Evolutionary conservation across 2,888 invertebrate genomes (phyloP).

Genomic region (Bedellia somnulentella): DNA sequence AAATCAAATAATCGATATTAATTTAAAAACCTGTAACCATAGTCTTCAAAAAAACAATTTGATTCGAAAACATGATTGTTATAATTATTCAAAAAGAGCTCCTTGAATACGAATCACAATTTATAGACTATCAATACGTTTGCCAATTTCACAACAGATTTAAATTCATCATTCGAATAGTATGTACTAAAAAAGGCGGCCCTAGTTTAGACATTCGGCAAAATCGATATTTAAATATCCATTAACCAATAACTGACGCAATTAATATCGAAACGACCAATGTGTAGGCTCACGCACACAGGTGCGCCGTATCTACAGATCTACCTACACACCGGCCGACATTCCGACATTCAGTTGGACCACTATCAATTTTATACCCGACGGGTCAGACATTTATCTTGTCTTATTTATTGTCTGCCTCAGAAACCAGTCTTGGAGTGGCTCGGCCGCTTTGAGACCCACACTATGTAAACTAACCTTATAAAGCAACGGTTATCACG

Average conservation of each 20-base stretch:
- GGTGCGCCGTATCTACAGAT: conserved; percentile 1
- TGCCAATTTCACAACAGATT: no score
- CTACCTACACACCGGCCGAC: conserved; percentile 14
- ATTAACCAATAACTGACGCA: conserved; percentile 1
- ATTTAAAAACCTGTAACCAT: no score
- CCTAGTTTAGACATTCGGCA: no score
- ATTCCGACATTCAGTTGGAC: conserved; percentile 39
- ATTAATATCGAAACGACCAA: conserved; percentile 1
- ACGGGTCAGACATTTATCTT: conserved; percentile 57
- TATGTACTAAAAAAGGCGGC: no score
- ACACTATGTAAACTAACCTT: conserved; percentile 22
- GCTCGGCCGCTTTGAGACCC: conserved; percentile 29
- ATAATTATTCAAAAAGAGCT: no score
- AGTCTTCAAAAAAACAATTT: no score
- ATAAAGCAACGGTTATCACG: conserved; percentile 1
- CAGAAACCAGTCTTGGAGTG: conserved; percentile 40
- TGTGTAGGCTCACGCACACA: background rate
- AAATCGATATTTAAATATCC: no score
- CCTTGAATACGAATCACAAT: no score
- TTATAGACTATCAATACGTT: no score
- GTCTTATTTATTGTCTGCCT: conserved; percentile 55
- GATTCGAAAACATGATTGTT: no score
- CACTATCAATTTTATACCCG: conserved; percentile 56
- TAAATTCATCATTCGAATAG: no score
- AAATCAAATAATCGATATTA: no score